Conservation (phyloP, 1,140 invertebrate species). For the Nasonia giraulti region DNA sequence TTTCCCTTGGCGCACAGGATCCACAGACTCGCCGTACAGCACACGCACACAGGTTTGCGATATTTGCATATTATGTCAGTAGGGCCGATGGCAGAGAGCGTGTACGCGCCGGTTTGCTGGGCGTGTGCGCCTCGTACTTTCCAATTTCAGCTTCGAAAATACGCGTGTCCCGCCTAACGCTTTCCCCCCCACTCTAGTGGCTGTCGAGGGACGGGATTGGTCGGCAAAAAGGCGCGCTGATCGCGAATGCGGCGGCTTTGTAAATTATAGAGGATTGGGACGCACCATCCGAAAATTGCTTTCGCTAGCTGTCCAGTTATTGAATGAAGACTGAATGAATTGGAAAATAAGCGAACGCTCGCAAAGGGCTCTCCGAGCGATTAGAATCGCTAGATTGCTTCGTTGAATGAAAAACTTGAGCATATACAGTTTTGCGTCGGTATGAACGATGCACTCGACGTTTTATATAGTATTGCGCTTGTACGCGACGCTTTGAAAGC, state of each 20-base stretch:
- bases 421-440: too few species aligned
- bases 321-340: conserved; percentile 11
- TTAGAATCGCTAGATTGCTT: too few species aligned
- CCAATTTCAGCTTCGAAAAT: conserved; percentile 54
- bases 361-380: too few species aligned
- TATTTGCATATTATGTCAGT: conserved; percentile 67
- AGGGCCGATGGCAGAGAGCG: conserved; percentile 16
- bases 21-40: neutral
- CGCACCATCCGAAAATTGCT: neutral
- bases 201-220: neutral
- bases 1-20: neutral
- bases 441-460: too few species aligned
- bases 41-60: conserved; percentile 10
- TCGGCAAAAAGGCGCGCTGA: conserved; percentile 18
- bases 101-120: conserved; percentile 7
- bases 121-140: conserved; percentile 54
- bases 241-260: neutral
- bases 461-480: too few species aligned
- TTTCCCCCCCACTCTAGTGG: neutral
- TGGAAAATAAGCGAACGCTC: too few species aligned
- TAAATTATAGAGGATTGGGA: neutral
- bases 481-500: too few species aligned
- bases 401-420: too few species aligned
- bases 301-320: conserved; percentile 3
- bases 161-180: conserved; percentile 46